Evolutionary conservation across 1,140 invertebrate species (phyloP).

Genomic region (Bilobella aurantiaca): DNA sequence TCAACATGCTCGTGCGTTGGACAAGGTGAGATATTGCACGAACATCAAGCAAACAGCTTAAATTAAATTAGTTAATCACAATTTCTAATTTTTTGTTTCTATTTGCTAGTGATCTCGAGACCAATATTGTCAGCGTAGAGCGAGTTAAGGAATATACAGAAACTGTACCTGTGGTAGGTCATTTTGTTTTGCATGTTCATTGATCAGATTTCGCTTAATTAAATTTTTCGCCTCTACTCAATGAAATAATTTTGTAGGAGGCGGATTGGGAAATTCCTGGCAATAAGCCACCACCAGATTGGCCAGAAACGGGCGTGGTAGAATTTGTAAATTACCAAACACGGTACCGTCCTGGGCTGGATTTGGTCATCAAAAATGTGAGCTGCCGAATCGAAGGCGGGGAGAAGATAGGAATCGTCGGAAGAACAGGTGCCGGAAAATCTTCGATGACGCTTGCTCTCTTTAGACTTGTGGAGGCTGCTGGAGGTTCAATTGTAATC

Average conservation of each 20-base stretch:
- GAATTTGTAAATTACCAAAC: constrained; percentile 40
- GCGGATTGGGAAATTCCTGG: constrained; percentile 53
- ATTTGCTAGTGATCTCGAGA: constrained; percentile 46
- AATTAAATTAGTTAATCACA: background rate
- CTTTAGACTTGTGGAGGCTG: constrained; percentile 44
- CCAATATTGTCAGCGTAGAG: constrained; percentile 55
- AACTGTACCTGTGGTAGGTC: constrained; percentile 42
- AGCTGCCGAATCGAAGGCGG: constrained; percentile 39
- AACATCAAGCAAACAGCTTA: too few species aligned
- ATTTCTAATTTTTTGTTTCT: background rate
- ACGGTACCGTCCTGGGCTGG: constrained; percentile 38
- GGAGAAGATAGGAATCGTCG: constrained; percentile 36
- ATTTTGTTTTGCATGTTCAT: too few species aligned
- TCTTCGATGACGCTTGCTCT: constrained; percentile 48
- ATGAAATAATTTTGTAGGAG: constrained; percentile 44
- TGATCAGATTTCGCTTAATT: background rate
- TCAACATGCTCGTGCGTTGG: constrained; percentile 54
- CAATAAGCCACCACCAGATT: constrained; percentile 37
- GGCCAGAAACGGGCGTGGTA: constrained; percentile 39
- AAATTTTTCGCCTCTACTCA: background rate
- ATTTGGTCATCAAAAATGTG: constrained; percentile 42
- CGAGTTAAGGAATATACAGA: constrained; percentile 60
- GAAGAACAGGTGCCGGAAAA: constrained; percentile 47
- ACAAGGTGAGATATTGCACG: constrained; percentile 37
- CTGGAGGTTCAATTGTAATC: constrained; percentile 41